These are phyloP conservation scores for Dufourea novaeangliae DNA, from an alignment of 1,140 invertebrate species.

Conservation along the genomic window DNA sequence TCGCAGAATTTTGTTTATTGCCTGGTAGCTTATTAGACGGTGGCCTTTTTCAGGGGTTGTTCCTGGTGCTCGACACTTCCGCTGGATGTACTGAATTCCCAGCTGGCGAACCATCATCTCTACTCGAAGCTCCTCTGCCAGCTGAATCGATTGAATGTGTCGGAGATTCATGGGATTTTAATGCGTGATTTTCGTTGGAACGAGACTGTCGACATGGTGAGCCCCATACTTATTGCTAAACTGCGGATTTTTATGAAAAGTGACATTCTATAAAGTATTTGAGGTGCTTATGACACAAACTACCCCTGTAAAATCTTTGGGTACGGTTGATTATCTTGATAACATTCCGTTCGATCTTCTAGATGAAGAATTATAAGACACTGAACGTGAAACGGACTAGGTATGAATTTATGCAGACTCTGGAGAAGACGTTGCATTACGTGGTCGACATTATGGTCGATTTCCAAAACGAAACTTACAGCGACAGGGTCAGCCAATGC, in stretches of 20 bases:
- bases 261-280: too few species aligned
- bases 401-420: constrained; percentile 56
- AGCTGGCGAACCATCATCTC: constrained; percentile 66
- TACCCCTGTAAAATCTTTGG: too few species aligned
- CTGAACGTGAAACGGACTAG: constrained; percentile 65
- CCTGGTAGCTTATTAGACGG: constrained; percentile 15
- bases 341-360: background rate
- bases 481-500: constrained; percentile 60
- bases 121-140: constrained; percentile 73
- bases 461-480: constrained; percentile 68
- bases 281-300: too few species aligned
- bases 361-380: constrained; percentile 71
- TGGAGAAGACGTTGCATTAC: constrained; percentile 69
- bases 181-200: constrained; percentile 73
- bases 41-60: constrained; percentile 70
- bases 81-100: constrained; percentile 74
- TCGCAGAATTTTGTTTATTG: background rate
- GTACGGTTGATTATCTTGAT: too few species aligned
- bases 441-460: constrained; percentile 72
- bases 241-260: too few species aligned
- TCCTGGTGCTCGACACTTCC: constrained; percentile 71
- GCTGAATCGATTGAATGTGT: constrained; percentile 61
- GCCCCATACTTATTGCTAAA: too few species aligned
- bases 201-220: constrained; percentile 73
- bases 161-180: constrained; percentile 66